A percentile compares a stretch with the other conserved stretches of the same genome.
These are phyloP conservation scores for Irena cyanogastra DNA, from an alignment of 2,113 vertebrate species.

Conservation along the genomic window DNA sequence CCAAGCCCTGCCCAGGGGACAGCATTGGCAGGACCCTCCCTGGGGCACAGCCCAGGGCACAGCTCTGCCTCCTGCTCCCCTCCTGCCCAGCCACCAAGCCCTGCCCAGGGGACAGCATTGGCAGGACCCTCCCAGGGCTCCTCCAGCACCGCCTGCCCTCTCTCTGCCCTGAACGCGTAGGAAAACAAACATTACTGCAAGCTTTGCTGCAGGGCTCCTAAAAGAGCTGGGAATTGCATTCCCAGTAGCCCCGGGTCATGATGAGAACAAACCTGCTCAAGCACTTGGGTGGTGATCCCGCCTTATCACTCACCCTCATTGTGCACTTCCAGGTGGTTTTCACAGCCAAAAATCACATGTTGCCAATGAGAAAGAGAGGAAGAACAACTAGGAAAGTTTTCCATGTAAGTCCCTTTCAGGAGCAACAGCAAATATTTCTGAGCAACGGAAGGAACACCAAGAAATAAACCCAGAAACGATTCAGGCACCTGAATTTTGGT, in stretches of 20 bases:
- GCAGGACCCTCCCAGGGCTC: background rate
- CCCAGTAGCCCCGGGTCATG: background rate
- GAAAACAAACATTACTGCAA: background rate
- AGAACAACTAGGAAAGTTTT: background rate
- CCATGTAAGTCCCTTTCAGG: background rate
- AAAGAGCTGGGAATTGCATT: background rate
- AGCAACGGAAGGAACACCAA: background rate
- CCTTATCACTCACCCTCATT: background rate
- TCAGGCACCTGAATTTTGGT: fast-evolving
- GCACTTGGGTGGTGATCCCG: background rate
- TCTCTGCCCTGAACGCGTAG: background rate
- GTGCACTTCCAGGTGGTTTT: background rate
- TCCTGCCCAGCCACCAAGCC: background rate
- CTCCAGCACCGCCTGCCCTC: background rate
- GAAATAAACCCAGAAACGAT: background rate
- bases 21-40: fast-evolving
- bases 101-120: background rate
- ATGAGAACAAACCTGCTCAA: background rate
- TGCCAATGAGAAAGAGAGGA: background rate
- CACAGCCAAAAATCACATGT: background rate
- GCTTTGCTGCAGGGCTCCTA: background rate
- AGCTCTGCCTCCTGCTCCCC: background rate
- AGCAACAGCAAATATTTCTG: background rate
- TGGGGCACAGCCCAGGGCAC: fast-evolving
- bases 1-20: background rate